Conservation (phyloP, 2,797 vertebrate genomes). For the Enteromius fasciolatus region DNA sequence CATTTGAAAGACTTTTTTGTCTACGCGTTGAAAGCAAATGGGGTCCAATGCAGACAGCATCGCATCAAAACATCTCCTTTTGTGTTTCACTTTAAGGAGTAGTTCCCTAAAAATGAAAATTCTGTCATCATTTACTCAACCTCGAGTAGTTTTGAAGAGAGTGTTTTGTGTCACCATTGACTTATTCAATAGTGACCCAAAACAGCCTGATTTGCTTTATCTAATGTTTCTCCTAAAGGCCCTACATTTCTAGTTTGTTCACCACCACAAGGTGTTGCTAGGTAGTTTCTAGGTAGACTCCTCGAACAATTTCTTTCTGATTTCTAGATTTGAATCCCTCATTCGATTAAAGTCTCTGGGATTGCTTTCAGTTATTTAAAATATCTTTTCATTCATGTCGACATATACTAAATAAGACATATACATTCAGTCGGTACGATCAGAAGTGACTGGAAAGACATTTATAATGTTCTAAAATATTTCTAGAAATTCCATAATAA, state of each 20-base stretch:
- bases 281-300: not conserved
- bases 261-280: not conserved
- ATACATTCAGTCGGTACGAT: not conserved
- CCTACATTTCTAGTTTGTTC: not conserved
- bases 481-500: not conserved
- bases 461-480: not conserved
- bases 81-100: not conserved
- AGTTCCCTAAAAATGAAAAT: no score
- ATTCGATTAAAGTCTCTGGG: not conserved
- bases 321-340: not conserved
- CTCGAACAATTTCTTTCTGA: not conserved
- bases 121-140: not conserved
- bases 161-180: no score
- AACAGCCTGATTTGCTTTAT: not conserved
- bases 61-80: not conserved
- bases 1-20: no score
- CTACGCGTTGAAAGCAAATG: not conserved
- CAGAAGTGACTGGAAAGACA: not conserved
- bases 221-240: not conserved
- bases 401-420: not conserved
- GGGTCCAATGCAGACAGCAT: not conserved
- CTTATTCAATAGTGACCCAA: no score
- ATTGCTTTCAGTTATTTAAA: no score
- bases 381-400: not conserved
- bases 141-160: no score